Evolutionary conservation across 2,888 invertebrate genomes (phyloP), one percentile per base, ranked within the genome.

Genomic region (Stramonita haemastoma): DNA sequence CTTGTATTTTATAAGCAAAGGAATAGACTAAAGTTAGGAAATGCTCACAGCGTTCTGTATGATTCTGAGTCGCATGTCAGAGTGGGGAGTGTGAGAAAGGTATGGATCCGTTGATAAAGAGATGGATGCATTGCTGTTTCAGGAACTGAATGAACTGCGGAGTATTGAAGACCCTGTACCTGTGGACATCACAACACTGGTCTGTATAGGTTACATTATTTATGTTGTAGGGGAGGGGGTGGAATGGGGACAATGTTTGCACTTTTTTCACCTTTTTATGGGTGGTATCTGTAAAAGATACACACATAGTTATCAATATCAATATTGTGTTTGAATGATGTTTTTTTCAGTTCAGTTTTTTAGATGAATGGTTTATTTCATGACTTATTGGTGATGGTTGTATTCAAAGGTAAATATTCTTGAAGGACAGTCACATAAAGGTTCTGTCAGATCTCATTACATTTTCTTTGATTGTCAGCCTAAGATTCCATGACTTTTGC

Each of bases 91-190:
- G 2, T 46, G 46, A 46, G 46, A 46, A 46, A 46, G 2, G 46
- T 46, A 8, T 46, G 46, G 46, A 46, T 46, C 46, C 8, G 46
- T 46, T 46, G 46, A n/a, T 46, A 46, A 46, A 46, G 46, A 46
- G 46, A 46, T 46, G 46, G 46, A 46, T 46, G 46, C 46, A 46
- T 8, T 79, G 29, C 15, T 86, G 29, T 92, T 92, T 17, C 91
- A 95, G 94, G 95, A 95, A 88, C 92, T 96, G 11, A 91, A 90
- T 70, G 96, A 96, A 87, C 90, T 95, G 90, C 92, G 93, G 88
- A 94, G 92, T 84, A 92, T 93, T 22, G 96, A 96, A 91, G 95
- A 95, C 84, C 95, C 95, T 46, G 94, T 93, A 26, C 96, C 95
- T 11, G 94, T 95, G 6, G 95, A 96, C 92, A 94, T 96, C 17